phyloP scores from a whole-genome alignment of 2,113 vertebrate genomes.

The Malurus alboscapulatus region DNA sequence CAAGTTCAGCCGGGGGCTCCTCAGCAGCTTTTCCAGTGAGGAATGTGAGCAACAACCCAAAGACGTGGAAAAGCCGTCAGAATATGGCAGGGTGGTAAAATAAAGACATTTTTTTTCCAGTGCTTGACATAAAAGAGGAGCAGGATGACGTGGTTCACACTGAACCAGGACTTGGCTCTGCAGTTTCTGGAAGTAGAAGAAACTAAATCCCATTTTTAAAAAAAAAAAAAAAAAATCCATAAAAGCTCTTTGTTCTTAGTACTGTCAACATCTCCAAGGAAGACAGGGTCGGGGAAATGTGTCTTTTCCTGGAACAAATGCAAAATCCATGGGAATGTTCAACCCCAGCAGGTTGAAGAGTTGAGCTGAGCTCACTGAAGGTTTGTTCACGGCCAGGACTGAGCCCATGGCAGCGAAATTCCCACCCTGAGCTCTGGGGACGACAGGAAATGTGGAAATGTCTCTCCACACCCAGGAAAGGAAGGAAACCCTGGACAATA shows the following conservation, averaged over 20 bases:
- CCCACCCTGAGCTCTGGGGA: not conserved
- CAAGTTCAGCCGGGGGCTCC: not conserved
- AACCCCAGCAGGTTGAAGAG: not conserved
- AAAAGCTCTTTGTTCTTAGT: not conserved
- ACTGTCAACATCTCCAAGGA: not conserved
- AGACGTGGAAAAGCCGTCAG: not conserved
- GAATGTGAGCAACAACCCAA: conserved; percentile 1
- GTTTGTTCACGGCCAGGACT: not conserved
- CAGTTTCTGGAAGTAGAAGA: not conserved
- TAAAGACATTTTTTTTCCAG: not conserved
- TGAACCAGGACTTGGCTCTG: not conserved
- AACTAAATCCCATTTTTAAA: not conserved
- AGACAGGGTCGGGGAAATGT: not conserved
- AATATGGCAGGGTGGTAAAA: not conserved
- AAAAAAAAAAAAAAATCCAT: not conserved
- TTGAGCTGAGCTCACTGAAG: not conserved
- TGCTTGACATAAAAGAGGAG: not conserved
- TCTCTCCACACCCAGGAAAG: conserved; percentile 30
- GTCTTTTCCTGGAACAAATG: not conserved
- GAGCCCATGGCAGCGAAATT: not conserved
- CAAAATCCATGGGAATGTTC: not conserved
- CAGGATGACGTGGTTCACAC: not conserved
- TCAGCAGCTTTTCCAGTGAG: not conserved
- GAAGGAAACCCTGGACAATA: not conserved
- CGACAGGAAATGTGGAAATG: not conserved